Evolutionary conservation across 2,797 vertebrate genomes (phyloP), one percentile per base, ranked within the genome.

Genomic region (Oreochromis mossambicus): DNA sequence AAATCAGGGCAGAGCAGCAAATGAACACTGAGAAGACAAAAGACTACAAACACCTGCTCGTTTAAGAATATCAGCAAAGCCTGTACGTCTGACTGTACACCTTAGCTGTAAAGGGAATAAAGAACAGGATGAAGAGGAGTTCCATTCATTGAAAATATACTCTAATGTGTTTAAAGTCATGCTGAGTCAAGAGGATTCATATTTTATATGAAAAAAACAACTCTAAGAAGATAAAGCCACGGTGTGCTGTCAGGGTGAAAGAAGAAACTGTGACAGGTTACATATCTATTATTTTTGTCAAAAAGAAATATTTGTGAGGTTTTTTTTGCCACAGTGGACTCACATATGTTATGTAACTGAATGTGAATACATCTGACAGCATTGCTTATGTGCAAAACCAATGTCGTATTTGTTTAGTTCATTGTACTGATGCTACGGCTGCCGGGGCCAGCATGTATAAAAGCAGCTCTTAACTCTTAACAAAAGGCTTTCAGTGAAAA

Each of bases 201-300:
- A 8, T 24, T 24, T 38, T 51, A 38, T 36, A 29, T 19, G 14
- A 7, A 29, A 75, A 73, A 1, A 12, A 0, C 63, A 7, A 17
- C 41, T 21, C 11, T 21, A 36, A 66, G 34, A 3, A 66, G 6
- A 21, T 41, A 41, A 66, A 66, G 36, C 34, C 61, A 66, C 6
- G 2, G 34, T 13, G 17, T 38, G 61, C 2, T 66, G n/a, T 21
- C 1, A 38, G 19, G 2, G 34, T 38, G 34, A 0, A 66, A n/a
- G 19, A 34, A 13, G 36, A 12, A 66, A 13, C 56, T 34, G 0
- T 61, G 32, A 63, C 34, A 12, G 34, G 10, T 63, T 13, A 13
- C 0, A 7, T 5, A 21, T 66, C 19, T 66, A 36, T 38, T 63
- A n/a, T n/a, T 63, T 36, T 63, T 63, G 6, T n/a, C 17, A n/a